A percentile compares a stretch with the other conserved stretches of the same genome.
Evolutionary conservation across 2,888 invertebrate genomes (phyloP).

Genomic region (Nephrotoma guestfalica): DNA sequence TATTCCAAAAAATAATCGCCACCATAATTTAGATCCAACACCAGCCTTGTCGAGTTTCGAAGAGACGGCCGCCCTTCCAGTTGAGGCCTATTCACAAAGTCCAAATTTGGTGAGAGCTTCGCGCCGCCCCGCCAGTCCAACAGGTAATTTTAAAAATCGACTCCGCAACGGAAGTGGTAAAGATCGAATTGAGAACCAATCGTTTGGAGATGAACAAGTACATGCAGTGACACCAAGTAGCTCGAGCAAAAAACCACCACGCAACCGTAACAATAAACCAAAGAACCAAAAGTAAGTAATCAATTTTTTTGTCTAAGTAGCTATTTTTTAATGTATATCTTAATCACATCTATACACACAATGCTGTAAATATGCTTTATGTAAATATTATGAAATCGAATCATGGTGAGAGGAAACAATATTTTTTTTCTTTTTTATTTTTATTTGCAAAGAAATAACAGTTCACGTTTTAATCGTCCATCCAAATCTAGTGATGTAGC

Average conservation of each 20-base stretch:
- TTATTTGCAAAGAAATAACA: background rate
- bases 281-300: slow-evolving; percentile 13
- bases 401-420: slow-evolving; percentile 1
- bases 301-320: background rate
- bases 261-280: slow-evolving; percentile 11
- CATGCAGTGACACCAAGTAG: slow-evolving; percentile 6
- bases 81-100: slow-evolving; percentile 40
- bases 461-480: slow-evolving; percentile 13
- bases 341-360: background rate
- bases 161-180: slow-evolving; percentile 32
- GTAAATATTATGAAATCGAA: background rate
- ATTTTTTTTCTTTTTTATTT: background rate
- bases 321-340: background rate
- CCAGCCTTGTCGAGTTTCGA: slow-evolving; percentile 45
- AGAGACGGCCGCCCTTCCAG: slow-evolving; percentile 36
- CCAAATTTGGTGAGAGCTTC: slow-evolving; percentile 33
- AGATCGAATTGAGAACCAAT: slow-evolving; percentile 25
- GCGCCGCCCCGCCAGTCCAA: slow-evolving; percentile 37
- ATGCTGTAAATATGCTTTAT: background rate
- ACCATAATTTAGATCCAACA: slow-evolving; percentile 20
- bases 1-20: slow-evolving; percentile 17
- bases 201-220: slow-evolving; percentile 10
- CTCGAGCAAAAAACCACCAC: slow-evolving; percentile 9
- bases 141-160: slow-evolving; percentile 42
- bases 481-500: slow-evolving; percentile 36